These are phyloP conservation scores for Cynopterus brachyotis DNA, from an alignment of 2,113 vertebrate genomes.

Conservation along the genomic window DNA sequence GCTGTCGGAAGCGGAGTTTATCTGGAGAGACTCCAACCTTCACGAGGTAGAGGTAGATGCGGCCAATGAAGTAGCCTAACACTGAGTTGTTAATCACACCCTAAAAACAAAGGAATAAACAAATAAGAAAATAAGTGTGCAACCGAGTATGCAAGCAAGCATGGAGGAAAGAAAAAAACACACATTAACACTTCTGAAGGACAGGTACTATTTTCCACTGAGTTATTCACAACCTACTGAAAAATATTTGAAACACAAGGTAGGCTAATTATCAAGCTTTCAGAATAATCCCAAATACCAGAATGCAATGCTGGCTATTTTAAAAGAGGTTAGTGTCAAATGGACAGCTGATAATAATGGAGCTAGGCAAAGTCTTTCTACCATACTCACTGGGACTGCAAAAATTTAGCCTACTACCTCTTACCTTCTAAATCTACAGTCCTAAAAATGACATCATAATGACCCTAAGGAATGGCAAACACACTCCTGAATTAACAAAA, in stretches of 20 bases:
- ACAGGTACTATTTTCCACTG: neutral
- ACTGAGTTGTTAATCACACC: slow-evolving; percentile 99
- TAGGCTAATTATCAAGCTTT: neutral
- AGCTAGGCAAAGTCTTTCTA: neutral
- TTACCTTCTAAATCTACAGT: neutral
- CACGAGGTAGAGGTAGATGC: slow-evolving; percentile 97
- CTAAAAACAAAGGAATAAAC: slow-evolving; percentile 77
- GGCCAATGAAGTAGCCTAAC: slow-evolving; percentile 98
- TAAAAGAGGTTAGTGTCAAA: neutral
- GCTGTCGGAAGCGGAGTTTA: slow-evolving; percentile 98
- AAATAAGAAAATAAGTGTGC: neutral
- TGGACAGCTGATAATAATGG: neutral
- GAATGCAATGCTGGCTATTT: neutral
- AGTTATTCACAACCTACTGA: neutral
- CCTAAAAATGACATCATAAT: neutral
- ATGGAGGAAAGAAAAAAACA: neutral
- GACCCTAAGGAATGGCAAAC: neutral
- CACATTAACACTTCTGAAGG: neutral
- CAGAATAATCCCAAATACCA: slow-evolving; percentile 3
- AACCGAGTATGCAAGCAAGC: neutral
- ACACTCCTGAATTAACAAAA: neutral
- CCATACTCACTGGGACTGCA: neutral
- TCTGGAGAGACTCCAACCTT: slow-evolving; percentile 96
- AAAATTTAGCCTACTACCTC: neutral
- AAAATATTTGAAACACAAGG: neutral